phyloP scores from a whole-genome alignment of 2,888 invertebrate genomes.

The Cheiracanthium punctorium region DNA sequence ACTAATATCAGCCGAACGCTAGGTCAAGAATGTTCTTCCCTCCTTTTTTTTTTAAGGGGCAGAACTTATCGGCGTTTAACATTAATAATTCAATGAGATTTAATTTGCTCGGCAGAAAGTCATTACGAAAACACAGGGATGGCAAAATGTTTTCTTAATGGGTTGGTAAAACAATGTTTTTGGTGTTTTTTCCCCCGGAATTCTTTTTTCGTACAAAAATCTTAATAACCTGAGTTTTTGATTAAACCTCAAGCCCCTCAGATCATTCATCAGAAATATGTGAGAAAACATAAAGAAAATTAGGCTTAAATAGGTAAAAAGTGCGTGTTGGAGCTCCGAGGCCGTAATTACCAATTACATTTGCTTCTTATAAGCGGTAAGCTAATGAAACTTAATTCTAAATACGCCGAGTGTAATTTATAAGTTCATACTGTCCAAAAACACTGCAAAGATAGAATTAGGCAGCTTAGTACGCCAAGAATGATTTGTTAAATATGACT shows the following conservation, averaged over 20 bases:
- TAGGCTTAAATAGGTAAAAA: neutral
- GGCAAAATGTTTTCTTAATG: conserved; percentile 66
- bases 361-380: neutral
- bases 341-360: neutral
- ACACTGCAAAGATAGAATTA: neutral
- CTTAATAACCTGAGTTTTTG: conserved; percentile 45
- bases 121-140: conserved; percentile 62
- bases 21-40: conserved; percentile 31
- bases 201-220: conserved; percentile 12
- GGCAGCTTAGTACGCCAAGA: neutral
- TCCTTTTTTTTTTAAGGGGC: conserved; percentile 42
- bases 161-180: conserved; percentile 33
- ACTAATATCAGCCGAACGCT: conserved; percentile 49
- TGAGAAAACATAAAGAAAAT: neutral
- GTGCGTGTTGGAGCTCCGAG: neutral
- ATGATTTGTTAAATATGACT: neutral
- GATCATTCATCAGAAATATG: conserved; percentile 43
- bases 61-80: conserved; percentile 68
- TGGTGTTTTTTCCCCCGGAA: conserved; percentile 21
- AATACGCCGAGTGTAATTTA: neutral
- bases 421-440: neutral
- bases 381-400: neutral
- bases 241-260: conserved; percentile 30
- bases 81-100: conserved; percentile 70
- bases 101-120: conserved; percentile 67